phyloP scores from a whole-genome alignment of 2,797 vertebrate genomes.

The Lutjanus argentimaculatus region DNA sequence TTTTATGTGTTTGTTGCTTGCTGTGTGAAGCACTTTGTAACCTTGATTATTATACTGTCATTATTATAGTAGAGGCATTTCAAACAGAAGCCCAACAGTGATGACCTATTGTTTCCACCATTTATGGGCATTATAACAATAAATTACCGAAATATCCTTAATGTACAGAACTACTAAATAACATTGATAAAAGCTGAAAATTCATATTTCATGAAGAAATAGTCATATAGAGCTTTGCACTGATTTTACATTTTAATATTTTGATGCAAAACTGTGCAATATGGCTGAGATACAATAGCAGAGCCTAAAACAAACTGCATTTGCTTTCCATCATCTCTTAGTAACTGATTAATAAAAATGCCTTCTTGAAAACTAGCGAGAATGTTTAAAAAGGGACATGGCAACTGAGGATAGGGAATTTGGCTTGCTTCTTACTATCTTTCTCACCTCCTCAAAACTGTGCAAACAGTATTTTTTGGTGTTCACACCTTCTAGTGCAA shows the following conservation, averaged over 20 bases:
- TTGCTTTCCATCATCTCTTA: neutral
- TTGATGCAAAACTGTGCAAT: neutral
- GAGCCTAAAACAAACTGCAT: neutral
- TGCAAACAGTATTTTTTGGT: neutral
- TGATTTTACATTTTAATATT: neutral
- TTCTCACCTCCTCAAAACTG: neutral
- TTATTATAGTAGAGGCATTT: too few relatives aligned
- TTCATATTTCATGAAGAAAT: neutral
- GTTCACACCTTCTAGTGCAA: neutral
- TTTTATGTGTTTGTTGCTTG: too few relatives aligned
- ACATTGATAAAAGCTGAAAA: too few relatives aligned
- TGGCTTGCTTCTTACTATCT: conserved; percentile 6
- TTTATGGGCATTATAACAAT: neutral
- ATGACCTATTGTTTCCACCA: too few relatives aligned
- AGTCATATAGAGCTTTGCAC: neutral
- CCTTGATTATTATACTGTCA: too few relatives aligned
- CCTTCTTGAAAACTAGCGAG: neutral
- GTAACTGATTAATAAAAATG: neutral
- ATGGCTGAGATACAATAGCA: neutral
- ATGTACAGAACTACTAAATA: too few relatives aligned
- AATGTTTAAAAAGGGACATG: neutral
- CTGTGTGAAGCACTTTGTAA: too few relatives aligned
- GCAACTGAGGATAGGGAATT: neutral
- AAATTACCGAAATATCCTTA: too few relatives aligned
- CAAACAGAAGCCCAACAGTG: too few relatives aligned